Evolutionary conservation across 2,797 vertebrate genomes (phyloP).

Genomic region (Gymnothorax javanicus): DNA sequence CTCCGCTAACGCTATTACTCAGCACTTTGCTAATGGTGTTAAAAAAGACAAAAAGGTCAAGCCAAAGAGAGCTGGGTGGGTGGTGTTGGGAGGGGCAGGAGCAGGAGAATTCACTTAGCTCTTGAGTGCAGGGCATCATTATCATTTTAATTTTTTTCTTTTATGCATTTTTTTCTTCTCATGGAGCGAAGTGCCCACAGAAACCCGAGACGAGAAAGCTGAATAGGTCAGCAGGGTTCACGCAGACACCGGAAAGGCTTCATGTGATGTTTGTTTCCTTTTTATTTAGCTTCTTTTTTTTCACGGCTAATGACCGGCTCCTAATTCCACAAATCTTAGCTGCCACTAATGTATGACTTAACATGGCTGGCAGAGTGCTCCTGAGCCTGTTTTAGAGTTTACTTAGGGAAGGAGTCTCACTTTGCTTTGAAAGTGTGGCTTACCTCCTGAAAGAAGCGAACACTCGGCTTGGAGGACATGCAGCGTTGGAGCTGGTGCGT

Average conservation of each 20-base stretch:
- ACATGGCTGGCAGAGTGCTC: constrained; percentile 18
- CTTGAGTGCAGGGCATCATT: constrained; percentile 56
- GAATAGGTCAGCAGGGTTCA: constrained; percentile 14
- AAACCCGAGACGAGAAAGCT: constrained; percentile 34
- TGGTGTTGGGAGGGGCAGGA: constrained; percentile 41
- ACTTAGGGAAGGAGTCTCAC: not conserved
- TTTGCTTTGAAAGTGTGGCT: constrained; percentile 14
- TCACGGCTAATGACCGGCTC: constrained; percentile 34
- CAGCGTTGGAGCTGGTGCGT: constrained; percentile 36
- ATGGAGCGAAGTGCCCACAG: constrained; percentile 27
- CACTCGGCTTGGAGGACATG: constrained; percentile 45
- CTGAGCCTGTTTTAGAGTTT: constrained; percentile 9
- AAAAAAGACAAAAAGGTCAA: constrained; percentile 65
- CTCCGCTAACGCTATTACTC: constrained; percentile 66
- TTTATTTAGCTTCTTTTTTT: constrained; percentile 20
- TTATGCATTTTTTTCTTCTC: constrained; percentile 40
- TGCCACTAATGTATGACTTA: constrained; percentile 5
- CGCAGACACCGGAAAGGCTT: not conserved
- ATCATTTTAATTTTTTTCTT: constrained; percentile 52
- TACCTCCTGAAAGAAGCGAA: constrained; percentile 45
- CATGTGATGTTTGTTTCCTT: constrained; percentile 24
- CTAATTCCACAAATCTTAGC: not conserved
- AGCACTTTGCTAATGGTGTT: constrained; percentile 78
- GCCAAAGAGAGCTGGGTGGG: constrained; percentile 46
- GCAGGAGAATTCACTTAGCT: constrained; percentile 60